Conservation (phyloP, 2,888 invertebrate genomes). For the Trachelus tabidus region DNA sequence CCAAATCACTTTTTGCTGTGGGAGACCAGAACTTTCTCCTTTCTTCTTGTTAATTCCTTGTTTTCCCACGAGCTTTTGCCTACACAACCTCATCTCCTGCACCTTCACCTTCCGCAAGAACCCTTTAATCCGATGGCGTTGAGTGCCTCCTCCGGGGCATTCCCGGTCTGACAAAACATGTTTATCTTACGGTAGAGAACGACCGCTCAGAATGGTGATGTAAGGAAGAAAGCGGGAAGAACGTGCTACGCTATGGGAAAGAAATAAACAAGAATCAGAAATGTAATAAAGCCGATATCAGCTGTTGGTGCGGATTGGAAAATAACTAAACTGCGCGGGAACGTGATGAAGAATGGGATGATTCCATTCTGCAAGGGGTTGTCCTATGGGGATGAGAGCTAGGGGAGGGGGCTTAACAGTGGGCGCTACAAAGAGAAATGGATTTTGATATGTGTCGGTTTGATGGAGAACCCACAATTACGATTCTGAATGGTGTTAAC, state of each 20-base stretch:
- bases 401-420: not conserved
- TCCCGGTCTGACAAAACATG: not conserved
- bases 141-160: not conserved
- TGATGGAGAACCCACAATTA: not conserved
- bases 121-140: not conserved
- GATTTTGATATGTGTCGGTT: not conserved
- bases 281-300: constrained; percentile 46
- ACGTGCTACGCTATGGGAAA: not conserved
- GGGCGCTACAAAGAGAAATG: not conserved
- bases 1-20: not conserved
- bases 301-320: constrained; percentile 42
- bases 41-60: not conserved
- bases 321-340: constrained; percentile 33
- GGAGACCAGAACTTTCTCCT: not conserved
- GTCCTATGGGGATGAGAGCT: not conserved
- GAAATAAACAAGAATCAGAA: constrained; percentile 21
- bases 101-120: not conserved
- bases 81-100: not conserved
- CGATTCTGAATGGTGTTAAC: not conserved
- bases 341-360: not conserved
- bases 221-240: not conserved
- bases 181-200: constrained; percentile 1
- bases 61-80: not conserved
- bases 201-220: not conserved
- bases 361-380: not conserved